Evolutionary conservation across 2,113 vertebrate species (phyloP).

Genomic region (Calonectris borealis): DNA sequence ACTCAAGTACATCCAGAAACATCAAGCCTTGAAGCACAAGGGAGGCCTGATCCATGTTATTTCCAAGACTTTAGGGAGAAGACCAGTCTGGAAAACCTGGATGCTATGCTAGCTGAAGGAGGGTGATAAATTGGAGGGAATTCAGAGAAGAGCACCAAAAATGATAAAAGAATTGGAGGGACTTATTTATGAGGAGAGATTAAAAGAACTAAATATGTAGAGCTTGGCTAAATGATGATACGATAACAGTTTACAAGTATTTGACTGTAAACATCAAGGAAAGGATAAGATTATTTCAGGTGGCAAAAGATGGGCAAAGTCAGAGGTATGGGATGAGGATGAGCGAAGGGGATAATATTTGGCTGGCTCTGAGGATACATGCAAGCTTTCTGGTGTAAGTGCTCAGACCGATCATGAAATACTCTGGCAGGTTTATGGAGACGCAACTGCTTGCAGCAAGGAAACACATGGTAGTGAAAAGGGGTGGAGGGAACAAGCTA

Average conservation of each 20-base stretch:
- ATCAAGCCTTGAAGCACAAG: not conserved
- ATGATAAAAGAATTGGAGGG: not conserved
- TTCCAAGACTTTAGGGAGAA: not conserved
- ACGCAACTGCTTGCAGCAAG: not conserved
- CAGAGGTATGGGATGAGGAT: not conserved
- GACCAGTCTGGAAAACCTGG: constrained; percentile 2
- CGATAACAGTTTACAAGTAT: not conserved
- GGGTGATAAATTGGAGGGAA: constrained; percentile 27
- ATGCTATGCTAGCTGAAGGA: not conserved
- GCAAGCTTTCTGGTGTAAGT: not conserved
- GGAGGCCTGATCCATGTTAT: not conserved
- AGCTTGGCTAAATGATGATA: constrained; percentile 14
- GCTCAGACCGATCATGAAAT: not conserved
- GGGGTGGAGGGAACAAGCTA: not conserved
- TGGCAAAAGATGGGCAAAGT: not conserved
- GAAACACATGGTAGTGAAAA: not conserved
- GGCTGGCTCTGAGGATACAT: not conserved
- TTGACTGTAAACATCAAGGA: constrained; percentile 17
- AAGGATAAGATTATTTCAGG: not conserved
- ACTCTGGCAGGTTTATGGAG: not conserved
- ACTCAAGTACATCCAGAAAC: not conserved
- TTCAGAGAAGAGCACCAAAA: constrained; percentile 33
- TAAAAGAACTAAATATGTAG: constrained; percentile 38
- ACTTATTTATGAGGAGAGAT: constrained; percentile 30
- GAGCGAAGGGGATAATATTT: not conserved